These are phyloP conservation scores for Dasyornis broadbenti DNA, from an alignment of 2,113 vertebrate species.

Conservation along the genomic window DNA sequence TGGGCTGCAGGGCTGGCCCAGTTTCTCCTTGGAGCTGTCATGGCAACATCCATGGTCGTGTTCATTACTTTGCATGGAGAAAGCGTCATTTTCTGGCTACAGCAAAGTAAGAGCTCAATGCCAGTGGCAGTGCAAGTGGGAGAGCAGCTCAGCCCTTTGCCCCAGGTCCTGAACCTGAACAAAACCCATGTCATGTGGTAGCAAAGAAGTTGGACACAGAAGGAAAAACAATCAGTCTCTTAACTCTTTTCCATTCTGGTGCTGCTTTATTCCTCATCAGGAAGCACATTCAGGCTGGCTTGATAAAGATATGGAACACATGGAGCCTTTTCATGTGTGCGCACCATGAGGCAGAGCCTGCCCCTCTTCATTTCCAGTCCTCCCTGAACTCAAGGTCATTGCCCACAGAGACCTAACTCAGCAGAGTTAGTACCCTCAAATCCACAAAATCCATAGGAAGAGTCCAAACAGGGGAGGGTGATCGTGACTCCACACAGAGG, in stretches of 20 bases:
- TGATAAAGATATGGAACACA: not conserved
- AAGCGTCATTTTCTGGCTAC: not conserved
- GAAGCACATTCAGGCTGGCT: not conserved
- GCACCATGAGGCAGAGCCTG: not conserved
- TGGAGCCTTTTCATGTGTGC: not conserved
- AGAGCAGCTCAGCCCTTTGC: not conserved
- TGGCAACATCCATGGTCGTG: not conserved
- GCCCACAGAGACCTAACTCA: not conserved
- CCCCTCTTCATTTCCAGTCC: not conserved
- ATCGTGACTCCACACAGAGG: not conserved
- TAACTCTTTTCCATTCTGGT: not conserved
- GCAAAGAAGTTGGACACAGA: not conserved
- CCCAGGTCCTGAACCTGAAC: not conserved
- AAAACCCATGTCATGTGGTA: rapidly evolving
- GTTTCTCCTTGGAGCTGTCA: not conserved
- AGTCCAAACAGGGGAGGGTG: not conserved
- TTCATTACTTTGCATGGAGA: not conserved
- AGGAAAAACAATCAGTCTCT: not conserved
- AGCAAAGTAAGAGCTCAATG: not conserved
- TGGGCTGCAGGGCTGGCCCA: not conserved
- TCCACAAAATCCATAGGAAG: not conserved
- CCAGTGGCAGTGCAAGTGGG: rapidly evolving
- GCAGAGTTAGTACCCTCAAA: not conserved
- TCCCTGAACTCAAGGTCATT: not conserved
- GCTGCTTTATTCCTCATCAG: not conserved